Evolutionary conservation across 2,888 invertebrate species (phyloP), one percentile per base, ranked within the genome.

Genomic region (Crioceris asparagi): DNA sequence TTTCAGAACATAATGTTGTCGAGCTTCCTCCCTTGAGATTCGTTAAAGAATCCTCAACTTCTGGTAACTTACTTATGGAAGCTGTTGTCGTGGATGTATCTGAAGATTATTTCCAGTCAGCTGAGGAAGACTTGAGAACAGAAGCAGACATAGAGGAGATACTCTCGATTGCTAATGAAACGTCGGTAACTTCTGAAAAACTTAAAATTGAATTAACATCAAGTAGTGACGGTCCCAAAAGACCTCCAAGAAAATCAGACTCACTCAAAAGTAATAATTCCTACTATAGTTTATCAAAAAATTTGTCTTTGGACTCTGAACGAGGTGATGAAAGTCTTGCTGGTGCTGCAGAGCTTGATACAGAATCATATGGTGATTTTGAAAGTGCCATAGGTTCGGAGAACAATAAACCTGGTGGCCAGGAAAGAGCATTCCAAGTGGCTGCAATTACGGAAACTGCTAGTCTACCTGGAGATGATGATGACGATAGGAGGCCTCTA

Each of bases 81-180:
- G 91, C 91, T 0, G 83, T 90, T 17, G 81, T 91, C 10, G 88
- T 91, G 35, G 91, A 91, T 46, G 86, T 91, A 1, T 79, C 83
- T 0, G 84, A 86, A 1, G 85, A 88, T 48, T 86, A 84, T 52
- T 88, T 87, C 54, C 71, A 74, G 1, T 71, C 78, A n/a, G 78
- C 78, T 3, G 86, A 87, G 54, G 85, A 87, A 54, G 88, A 88
- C 57, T 66, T 84, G 41, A 71, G 85, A 36, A 90, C 90, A 0
- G 88, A 90, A 65, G 86, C 85, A 1, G 88, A 85, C 47, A 68
- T 90, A 43, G 88, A 88, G 57, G 88, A 88, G 52, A 57, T 64
- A 26, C 78, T 85, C 41, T 87, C 88, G 0, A 79, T 85, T 37
- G 76, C 78, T 26, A 86, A 87, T 54, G 83, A 85, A 54, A 75